Evolutionary conservation across 2,888 invertebrate genomes (phyloP).

Genomic region (Encarsia formosa): DNA sequence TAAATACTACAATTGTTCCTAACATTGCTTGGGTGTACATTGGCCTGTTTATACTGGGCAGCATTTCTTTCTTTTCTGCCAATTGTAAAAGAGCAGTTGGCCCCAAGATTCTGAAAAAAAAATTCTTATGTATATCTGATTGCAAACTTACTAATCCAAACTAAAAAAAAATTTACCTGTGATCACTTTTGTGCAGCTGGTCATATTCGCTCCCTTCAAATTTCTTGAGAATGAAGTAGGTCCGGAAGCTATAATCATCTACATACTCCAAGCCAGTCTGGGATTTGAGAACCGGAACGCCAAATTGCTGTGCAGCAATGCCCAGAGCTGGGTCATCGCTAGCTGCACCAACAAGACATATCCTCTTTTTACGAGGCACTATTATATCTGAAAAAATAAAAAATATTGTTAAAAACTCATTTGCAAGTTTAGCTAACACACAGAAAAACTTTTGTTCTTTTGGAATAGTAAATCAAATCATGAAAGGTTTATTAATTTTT

Average conservation of each 20-base stretch:
- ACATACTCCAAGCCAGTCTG: constrained; percentile 60
- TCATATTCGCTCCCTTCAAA: constrained; percentile 72
- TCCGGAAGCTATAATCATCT: constrained; percentile 59
- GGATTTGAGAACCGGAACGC: constrained; percentile 61
- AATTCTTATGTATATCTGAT: background rate
- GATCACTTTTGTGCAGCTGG: constrained; percentile 61
- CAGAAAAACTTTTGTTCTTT: too few relatives aligned
- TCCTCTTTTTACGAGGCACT: constrained; percentile 55
- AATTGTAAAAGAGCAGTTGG: constrained; percentile 76
- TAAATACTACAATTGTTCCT: constrained; percentile 85
- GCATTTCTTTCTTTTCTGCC: constrained; percentile 65
- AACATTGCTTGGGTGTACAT: constrained; percentile 85
- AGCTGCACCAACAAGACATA: constrained; percentile 63
- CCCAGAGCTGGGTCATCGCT: constrained; percentile 55
- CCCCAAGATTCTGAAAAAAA: constrained; percentile 64
- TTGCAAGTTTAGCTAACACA: too few relatives aligned
- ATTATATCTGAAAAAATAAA: constrained; percentile 38
- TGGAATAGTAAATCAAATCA: too few relatives aligned
- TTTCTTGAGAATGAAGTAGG: constrained; percentile 68
- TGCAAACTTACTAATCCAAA: background rate
- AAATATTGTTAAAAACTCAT: background rate
- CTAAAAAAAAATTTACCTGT: constrained; percentile 53
- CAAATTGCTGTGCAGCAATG: constrained; percentile 61
- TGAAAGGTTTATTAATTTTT: too few relatives aligned
- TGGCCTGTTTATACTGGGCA: constrained; percentile 75